These are phyloP conservation scores for Rallus limicola DNA, from an alignment of 2,113 vertebrate genomes.

Conservation along the genomic window DNA sequence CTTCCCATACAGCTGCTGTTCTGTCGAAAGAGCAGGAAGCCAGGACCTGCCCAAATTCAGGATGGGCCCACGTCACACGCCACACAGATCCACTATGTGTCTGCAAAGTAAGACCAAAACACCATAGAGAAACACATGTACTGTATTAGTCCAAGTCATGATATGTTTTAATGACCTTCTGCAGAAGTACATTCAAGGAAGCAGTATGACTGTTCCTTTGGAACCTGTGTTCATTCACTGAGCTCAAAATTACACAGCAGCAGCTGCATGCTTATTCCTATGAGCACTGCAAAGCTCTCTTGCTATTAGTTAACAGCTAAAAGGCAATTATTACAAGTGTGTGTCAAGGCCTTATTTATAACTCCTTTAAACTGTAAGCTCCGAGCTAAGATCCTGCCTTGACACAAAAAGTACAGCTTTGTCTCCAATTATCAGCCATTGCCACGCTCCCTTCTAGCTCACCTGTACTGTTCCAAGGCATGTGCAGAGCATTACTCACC, in stretches of 20 bases:
- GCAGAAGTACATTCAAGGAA: background rate
- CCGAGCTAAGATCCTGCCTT: background rate
- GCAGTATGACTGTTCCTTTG: background rate
- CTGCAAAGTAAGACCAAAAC: slow-evolving; percentile 68
- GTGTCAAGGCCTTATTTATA: background rate
- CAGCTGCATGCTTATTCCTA: background rate
- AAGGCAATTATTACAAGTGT: background rate
- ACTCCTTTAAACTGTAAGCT: background rate
- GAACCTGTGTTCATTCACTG: background rate
- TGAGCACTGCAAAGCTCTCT: background rate
- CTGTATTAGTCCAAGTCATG: rapidly evolving
- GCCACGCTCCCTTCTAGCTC: background rate
- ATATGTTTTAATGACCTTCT: background rate
- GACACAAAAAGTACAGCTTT: background rate
- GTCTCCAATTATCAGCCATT: background rate
- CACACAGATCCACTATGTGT: slow-evolving; percentile 97
- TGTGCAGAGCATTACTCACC: background rate
- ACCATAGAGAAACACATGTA: background rate
- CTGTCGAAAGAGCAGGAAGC: slow-evolving; percentile 96
- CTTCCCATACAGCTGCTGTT: slow-evolving; percentile 98
- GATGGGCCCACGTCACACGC: slow-evolving; percentile 97
- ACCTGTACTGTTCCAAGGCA: background rate
- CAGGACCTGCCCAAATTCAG: slow-evolving; percentile 95
- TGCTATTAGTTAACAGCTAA: background rate
- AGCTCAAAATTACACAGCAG: background rate